These are phyloP conservation scores for Odocoileus virginianus DNA, from an alignment of 2,113 vertebrate species.

Conservation along the genomic window DNA sequence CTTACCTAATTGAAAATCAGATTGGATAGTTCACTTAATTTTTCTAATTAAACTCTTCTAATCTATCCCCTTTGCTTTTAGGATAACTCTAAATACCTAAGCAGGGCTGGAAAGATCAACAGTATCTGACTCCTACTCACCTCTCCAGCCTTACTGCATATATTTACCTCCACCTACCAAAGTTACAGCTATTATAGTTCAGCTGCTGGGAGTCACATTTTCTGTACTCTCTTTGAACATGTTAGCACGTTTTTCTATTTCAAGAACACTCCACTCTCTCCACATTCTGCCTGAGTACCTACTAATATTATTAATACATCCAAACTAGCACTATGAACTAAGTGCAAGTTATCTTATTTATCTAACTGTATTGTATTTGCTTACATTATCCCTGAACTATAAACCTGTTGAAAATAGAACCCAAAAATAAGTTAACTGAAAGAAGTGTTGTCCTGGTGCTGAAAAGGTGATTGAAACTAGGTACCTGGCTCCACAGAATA, in stretches of 20 bases:
- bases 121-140: background rate
- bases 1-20: background rate
- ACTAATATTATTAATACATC: background rate
- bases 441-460: background rate
- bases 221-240: background rate
- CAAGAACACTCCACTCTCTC: background rate
- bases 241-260: background rate
- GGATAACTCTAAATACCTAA: background rate
- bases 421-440: background rate
- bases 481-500: background rate
- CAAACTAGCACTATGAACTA: background rate
- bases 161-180: background rate
- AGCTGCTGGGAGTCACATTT: background rate
- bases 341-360: background rate
- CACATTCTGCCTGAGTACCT: background rate
- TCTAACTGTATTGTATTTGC: background rate
- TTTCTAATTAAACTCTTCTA: background rate
- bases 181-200: background rate
- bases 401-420: background rate
- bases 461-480: background rate
- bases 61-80: background rate
- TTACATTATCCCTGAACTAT: rapidly evolving
- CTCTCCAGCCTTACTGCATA: background rate
- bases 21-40: background rate
- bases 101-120: background rate